phyloP scores from a whole-genome alignment of 2,888 invertebrate species.

The Orgyia antiqua region DNA sequence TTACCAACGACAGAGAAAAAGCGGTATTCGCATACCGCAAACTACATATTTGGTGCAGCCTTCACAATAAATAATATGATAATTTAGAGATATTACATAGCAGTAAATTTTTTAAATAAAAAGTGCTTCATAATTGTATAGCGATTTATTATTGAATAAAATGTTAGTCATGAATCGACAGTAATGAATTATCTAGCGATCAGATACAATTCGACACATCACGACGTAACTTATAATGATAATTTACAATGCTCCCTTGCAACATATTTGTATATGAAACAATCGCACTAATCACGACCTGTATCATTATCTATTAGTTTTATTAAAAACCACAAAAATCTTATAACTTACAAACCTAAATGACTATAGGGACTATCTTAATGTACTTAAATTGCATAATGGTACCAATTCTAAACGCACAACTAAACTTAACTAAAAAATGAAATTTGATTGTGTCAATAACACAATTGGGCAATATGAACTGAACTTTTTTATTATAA shows the following conservation, averaged over 20 bases:
- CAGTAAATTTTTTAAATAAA: conserved; percentile 34
- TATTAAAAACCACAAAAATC: too few species aligned
- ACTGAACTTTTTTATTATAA: too few species aligned
- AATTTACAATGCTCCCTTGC: conserved; percentile 33
- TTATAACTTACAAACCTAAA: too few species aligned
- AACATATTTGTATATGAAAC: conserved; percentile 14
- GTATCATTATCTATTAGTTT: conserved; percentile 10
- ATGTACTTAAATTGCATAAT: too few species aligned
- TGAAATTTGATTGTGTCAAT: too few species aligned
- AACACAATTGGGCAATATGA: too few species aligned
- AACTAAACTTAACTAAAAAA: too few species aligned
- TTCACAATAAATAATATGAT: conserved; percentile 50
- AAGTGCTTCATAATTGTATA: conserved; percentile 40
- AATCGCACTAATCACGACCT: conserved; percentile 1
- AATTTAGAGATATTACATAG: conserved; percentile 37
- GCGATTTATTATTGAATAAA: conserved; percentile 30
- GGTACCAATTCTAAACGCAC: too few species aligned
- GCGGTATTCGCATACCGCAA: conserved; percentile 26
- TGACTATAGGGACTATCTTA: too few species aligned
- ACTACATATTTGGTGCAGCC: conserved; percentile 45
- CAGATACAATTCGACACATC: conserved; percentile 15
- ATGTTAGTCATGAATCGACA: conserved; percentile 24
- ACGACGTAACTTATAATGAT: conserved; percentile 22
- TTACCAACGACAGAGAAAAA: conserved; percentile 28
- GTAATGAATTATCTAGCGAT: conserved; percentile 22